phyloP scores from a whole-genome alignment of 2,888 invertebrate genomes.

The Apamea anceps region DNA sequence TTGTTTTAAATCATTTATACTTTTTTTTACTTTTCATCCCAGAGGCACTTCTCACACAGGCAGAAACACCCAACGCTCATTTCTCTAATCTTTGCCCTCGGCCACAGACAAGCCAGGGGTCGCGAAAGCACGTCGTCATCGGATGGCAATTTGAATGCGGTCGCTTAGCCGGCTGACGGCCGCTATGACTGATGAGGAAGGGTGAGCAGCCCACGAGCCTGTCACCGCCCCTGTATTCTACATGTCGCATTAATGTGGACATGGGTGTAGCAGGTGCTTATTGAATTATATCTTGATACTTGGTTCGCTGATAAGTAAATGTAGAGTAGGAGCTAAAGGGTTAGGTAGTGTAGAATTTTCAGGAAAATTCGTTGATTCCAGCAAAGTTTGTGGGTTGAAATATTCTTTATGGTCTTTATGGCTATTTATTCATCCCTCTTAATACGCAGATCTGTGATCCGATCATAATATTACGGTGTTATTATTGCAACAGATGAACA shows the following conservation, averaged over 20 bases:
- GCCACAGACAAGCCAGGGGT: slow-evolving; percentile 86
- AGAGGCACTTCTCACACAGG: slow-evolving; percentile 35
- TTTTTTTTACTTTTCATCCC: not conserved
- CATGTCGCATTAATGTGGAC: slow-evolving; percentile 81
- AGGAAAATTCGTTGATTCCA: not conserved
- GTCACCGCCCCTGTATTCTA: slow-evolving; percentile 86
- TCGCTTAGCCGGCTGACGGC: slow-evolving; percentile 88
- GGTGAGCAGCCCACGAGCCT: slow-evolving; percentile 87
- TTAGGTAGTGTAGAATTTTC: not conserved
- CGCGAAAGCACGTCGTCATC: slow-evolving; percentile 89
- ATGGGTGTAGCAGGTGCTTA: slow-evolving; percentile 77
- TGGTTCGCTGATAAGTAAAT: slow-evolving; percentile 50
- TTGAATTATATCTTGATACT: slow-evolving; percentile 67
- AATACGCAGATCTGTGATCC: not conserved
- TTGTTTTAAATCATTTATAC: not conserved
- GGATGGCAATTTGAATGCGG: slow-evolving; percentile 90
- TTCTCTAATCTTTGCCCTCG: slow-evolving; percentile 72
- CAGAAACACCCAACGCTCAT: slow-evolving; percentile 15
- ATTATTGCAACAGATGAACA: not conserved
- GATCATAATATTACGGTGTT: not conserved
- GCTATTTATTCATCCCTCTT: not conserved
- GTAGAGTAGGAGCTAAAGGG: slow-evolving; percentile 23
- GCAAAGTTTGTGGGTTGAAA: not conserved
- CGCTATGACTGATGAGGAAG: slow-evolving; percentile 90
- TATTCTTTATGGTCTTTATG: not conserved